phyloP scores from a whole-genome alignment of 2,797 vertebrate species.

The Pipistrellus nathusii region DNA sequence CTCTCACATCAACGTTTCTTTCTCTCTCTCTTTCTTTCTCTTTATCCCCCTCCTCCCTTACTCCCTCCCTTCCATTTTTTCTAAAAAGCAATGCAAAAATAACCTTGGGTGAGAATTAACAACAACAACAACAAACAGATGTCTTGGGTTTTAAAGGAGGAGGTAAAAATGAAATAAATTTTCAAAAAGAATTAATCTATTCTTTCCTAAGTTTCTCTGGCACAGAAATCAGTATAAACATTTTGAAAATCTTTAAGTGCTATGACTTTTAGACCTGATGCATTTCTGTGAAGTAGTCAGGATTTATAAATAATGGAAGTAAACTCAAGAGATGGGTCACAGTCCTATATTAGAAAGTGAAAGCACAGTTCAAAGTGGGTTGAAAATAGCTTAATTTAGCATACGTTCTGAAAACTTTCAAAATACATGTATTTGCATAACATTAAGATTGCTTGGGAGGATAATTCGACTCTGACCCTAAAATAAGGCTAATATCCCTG shows the following conservation, averaged over 20 bases:
- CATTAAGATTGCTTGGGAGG: constrained; percentile 5
- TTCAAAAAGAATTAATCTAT: constrained; percentile 22
- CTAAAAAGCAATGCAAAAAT: too few species aligned
- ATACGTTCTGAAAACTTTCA: constrained; percentile 32
- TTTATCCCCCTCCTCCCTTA: too few species aligned
- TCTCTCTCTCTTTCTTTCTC: too few species aligned
- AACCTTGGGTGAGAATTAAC: too few species aligned
- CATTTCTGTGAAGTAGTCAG: constrained; percentile 9
- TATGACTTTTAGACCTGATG: constrained; percentile 6
- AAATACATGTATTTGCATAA: constrained; percentile 9
- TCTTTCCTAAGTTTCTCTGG: constrained; percentile 21
- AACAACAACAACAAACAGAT: background rate
- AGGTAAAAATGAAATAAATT: constrained; percentile 43
- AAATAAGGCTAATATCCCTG: background rate
- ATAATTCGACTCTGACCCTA: background rate
- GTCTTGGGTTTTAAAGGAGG: constrained; percentile 23
- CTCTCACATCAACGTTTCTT: too few species aligned
- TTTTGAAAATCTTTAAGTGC: background rate
- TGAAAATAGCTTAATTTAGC: constrained; percentile 28
- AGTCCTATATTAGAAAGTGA: constrained; percentile 42
- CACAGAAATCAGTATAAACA: constrained; percentile 10
- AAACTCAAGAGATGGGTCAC: constrained; percentile 11
- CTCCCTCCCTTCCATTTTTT: too few species aligned
- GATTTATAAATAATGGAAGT: constrained; percentile 59
- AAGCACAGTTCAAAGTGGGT: constrained; percentile 6